Base-by-base conservation (phyloP, 1,140 invertebrate genomes). In the Nomia melanderi region DNA sequence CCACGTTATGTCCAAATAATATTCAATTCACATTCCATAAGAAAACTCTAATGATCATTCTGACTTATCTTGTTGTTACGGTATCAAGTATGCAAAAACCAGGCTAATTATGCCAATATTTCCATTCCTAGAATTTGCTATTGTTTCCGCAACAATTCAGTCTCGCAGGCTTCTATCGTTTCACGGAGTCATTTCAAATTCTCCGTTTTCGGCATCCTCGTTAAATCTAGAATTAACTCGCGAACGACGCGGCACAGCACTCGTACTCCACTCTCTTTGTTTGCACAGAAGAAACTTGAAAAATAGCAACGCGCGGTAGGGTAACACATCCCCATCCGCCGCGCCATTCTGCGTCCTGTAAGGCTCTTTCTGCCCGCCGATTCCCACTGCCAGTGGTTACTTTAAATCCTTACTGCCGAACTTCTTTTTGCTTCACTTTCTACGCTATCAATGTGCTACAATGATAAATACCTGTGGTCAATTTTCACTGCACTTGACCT, bases 101-200 rank as follows among this genome's bases (percentile, higher is more conserved):
- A 39, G 1, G 6, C 47, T n/a, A 50, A 50, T 50, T 50, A 50
- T 0, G 20, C 47, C 0, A 50, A 50, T 1, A 7, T 50, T 50
- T n/a, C 6, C n/a, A 7, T 17, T 7, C 20, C n/a, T 20, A n/a
- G 8, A 50, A 8, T 50, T 6, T 8, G 20, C 47, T 50, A 50
- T 50, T n/a, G 47, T n/a, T 50, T 50, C 20, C 7, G n/a, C 47
- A 4, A 17, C 3, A 8, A 47, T 6, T 17, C 3, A n/a, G 6
- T 44, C 41, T 44, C 41, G 41, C 41, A 17, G 14, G 41, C 41
- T 14, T 3, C 41, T 4, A 17, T 5, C n/a, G 12, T 12, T 20
- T 44, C 41, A 1, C 39, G n/a, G 20, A 60, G 47, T 71, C 56
- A 60, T 59, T 71, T 60, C 39, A 33, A 71, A 71, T 71, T 71